Evolutionary conservation across 2,113 vertebrate species (phyloP), one percentile per base, ranked within the genome.

Genomic region (Prunella himalayana): DNA sequence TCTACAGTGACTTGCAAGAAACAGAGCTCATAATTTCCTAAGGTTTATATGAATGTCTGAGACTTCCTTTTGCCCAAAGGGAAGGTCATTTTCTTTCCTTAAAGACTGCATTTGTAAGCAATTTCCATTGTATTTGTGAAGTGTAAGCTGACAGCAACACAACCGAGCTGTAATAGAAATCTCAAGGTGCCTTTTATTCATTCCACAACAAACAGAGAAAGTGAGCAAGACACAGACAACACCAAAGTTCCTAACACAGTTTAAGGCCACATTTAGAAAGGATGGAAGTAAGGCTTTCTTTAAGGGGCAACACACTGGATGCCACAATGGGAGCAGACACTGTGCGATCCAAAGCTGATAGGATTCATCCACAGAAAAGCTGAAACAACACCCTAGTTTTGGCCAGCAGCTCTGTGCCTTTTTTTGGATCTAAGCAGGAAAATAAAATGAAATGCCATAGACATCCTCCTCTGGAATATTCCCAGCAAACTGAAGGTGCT

Each of bases 241-340:
- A 87, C 86, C 77, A 28, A 96, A 96, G 88, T 92, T 97, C 86
- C 95, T 96, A 88, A 95, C 96, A 95, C 90, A 81, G 95, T 93
- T 97, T 98, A 98, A 98, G 98, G 98, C 98, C 98, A 98, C 97
- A 97, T 96, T 97, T 96, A 97, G 93, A 95, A 95, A 96, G 88
- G 96, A 97, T 94, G 95, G 95, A 97, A 94, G 94, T 98, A 98
- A 98, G 98, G 98, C 98, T 98, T 98, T 97, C 92, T 92, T 80
- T 89, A 61, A 68, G 71, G 89, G 87, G 89, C 84, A 94, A 95
- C 82, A 69, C 68, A 71, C 24, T 47, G 69, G 93, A 93, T 86
- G 86, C 95, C 95, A 96, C 91, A 86, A 91, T n/a, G 80, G 82
- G 94, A 93, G 95, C 77, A 80, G 66, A 92, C 73, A 88, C 56